These are phyloP conservation scores for Pseudoips prasinana DNA, from an alignment of 2,888 invertebrate species.

Conservation along the genomic window DNA sequence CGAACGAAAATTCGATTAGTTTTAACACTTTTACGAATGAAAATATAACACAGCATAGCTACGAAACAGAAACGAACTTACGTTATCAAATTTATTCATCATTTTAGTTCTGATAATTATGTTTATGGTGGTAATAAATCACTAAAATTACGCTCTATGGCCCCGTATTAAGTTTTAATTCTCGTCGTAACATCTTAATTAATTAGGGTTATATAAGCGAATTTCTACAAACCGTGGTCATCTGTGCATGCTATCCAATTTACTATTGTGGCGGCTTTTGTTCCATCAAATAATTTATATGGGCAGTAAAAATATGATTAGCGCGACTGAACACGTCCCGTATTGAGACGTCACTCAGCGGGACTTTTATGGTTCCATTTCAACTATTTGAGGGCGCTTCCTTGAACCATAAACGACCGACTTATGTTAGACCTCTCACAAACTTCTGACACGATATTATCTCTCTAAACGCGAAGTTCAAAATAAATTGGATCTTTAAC, in stretches of 20 bases:
- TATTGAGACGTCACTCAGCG: conserved; percentile 68
- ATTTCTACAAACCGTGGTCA: conserved; percentile 33
- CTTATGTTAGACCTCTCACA: conserved; percentile 37
- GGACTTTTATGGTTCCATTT: conserved; percentile 73
- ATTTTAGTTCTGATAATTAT: conserved; percentile 6
- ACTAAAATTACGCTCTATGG: conserved; percentile 2
- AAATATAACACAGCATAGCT: too few species aligned
- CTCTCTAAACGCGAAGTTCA: conserved; percentile 27
- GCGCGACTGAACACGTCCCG: conserved; percentile 46
- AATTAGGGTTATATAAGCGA: conserved; percentile 18
- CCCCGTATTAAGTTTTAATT: conserved; percentile 8
- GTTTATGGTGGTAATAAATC: conserved; percentile 3
- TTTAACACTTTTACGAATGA: conserved; percentile 10
- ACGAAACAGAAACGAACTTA: too few species aligned
- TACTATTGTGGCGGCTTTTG: conserved; percentile 47
- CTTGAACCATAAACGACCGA: conserved; percentile 63
- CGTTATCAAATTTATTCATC: background rate
- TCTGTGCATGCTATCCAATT: conserved; percentile 44
- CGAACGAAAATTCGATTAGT: conserved; percentile 34
- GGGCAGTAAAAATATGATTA: conserved; percentile 72
- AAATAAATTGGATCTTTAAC: conserved; percentile 31
- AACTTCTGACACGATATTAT: conserved; percentile 9
- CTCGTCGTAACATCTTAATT: conserved; percentile 21
- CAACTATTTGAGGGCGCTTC: conserved; percentile 67
- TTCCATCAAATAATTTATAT: conserved; percentile 59